phyloP scores from a whole-genome alignment of 1,140 invertebrate genomes.

The Aphelenchoides avenae region DNA sequence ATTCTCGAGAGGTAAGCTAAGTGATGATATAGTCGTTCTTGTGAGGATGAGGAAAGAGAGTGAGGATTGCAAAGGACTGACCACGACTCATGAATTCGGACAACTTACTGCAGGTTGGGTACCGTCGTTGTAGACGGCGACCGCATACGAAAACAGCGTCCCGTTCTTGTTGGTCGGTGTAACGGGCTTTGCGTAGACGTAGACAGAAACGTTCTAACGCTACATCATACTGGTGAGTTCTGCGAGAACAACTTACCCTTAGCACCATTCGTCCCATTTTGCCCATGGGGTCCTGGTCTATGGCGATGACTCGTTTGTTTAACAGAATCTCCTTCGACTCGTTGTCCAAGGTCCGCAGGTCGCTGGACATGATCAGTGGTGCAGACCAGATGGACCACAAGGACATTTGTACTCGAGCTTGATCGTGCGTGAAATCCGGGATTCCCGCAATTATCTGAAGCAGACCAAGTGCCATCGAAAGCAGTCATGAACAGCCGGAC shows the following conservation, averaged over 20 bases:
- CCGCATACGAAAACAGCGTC: conserved; percentile 38
- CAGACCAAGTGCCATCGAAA: too few relatives aligned
- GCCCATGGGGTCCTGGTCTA: conserved; percentile 90
- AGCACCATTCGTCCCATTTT: conserved; percentile 63
- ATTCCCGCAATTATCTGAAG: conserved; percentile 93
- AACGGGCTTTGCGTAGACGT: conserved; percentile 44
- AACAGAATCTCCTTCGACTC: conserved; percentile 86
- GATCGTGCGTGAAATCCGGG: conserved; percentile 88
- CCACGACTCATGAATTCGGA: too few relatives aligned
- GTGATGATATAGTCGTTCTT: too few relatives aligned
- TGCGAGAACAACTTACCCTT: conserved; percentile 53
- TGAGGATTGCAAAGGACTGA: too few relatives aligned
- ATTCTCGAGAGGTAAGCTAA: too few relatives aligned
- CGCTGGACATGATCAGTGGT: conserved; percentile 91
- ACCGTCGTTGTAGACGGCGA: conserved; percentile 40
- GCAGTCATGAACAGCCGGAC: too few relatives aligned
- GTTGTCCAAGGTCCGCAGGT: conserved; percentile 79
- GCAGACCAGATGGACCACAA: conserved; percentile 94
- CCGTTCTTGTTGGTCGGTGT: conserved; percentile 35
- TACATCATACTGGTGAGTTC: too few relatives aligned
- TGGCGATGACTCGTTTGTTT: conserved; percentile 86
- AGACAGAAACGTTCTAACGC: conserved; percentile 5
- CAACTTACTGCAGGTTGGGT: too few relatives aligned
- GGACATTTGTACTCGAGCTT: conserved; percentile 92
- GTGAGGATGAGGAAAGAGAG: too few relatives aligned